Percentiles rank a stretch among this genome's conserved stretches.
phyloP scores from a whole-genome alignment of 1,140 invertebrate species.

The Teleopsis dalmanni region DNA sequence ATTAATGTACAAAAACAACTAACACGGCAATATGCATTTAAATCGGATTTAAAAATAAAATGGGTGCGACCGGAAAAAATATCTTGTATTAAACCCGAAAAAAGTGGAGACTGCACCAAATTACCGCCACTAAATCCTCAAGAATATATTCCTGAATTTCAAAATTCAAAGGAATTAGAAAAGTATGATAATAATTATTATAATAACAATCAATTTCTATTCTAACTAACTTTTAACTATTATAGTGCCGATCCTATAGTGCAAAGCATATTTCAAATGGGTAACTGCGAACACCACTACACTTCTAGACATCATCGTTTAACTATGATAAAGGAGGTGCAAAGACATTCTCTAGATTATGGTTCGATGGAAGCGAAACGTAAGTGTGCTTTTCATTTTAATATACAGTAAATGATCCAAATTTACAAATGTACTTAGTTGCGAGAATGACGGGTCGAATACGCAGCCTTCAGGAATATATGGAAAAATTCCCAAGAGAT shows the following conservation, averaged over 20 bases:
- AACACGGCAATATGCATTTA: constrained; percentile 45
- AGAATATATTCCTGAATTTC: constrained; percentile 37
- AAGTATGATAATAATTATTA: constrained; percentile 37
- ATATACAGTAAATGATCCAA: not conserved
- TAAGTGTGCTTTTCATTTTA: constrained; percentile 37
- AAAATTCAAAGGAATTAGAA: constrained; percentile 49
- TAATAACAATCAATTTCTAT: not conserved
- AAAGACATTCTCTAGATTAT: constrained; percentile 50
- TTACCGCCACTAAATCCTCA: constrained; percentile 42
- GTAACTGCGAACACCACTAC: constrained; percentile 46
- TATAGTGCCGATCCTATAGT: constrained; percentile 51
- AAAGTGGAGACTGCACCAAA: constrained; percentile 52
- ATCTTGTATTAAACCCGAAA: constrained; percentile 46
- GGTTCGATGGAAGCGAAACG: constrained; percentile 52
- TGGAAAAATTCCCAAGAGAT: constrained; percentile 49
- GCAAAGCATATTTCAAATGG: constrained; percentile 51
- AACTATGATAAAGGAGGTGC: constrained; percentile 47
- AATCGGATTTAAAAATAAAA: constrained; percentile 55
- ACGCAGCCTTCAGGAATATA: constrained; percentile 48
- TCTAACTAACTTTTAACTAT: not conserved
- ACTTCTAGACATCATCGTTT: constrained; percentile 38
- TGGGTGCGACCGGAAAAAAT: constrained; percentile 55
- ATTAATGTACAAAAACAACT: constrained; percentile 20
- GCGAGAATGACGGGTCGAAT: constrained; percentile 51
- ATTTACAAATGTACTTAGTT: constrained; percentile 39